Evolutionary conservation across 2,888 invertebrate species (phyloP), one percentile per base, ranked within the genome.

Genomic region (Auanema freiburgensis): DNA sequence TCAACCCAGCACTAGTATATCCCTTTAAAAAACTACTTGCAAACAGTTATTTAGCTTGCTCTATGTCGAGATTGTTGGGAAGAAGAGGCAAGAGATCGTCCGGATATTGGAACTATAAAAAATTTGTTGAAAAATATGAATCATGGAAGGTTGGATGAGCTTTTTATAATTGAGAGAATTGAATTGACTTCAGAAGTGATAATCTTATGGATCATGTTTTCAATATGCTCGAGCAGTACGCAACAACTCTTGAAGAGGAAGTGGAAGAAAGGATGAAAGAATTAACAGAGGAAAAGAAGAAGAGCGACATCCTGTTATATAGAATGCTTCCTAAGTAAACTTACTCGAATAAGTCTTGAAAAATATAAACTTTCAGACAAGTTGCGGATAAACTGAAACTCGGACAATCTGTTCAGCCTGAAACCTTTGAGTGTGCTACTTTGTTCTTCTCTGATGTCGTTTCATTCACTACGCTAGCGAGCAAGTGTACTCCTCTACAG

Each of bases 201-300:
- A 81, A 80, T 63, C 68, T 81, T 23, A 81, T 81, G 80, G 81
- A 81, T 63, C 79, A 81, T 60, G 80, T 81, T 18, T 81, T 81
- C 69, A 67, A 68, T 18, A 75, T 80, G 55, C 64, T 81, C 42
- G 81, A 81, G 56, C 67, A 75, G 46, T 71, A 78, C 46, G 78
- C 78, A 10, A 68, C 65, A 10, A 71, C 66, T 43, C 59, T 78
- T 24, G 78, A 78, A 55, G 69, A 72, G 21, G 78, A 78, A 57
- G 78, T 78, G 2, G 73, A 74, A 52, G 75, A 76, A 33, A 60
- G 79, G 50, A 79, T 74, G 66, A 77, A 79, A 42, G 77, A 79
- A 57, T 60, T 79, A 60, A 73, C 72, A 2, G 78, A 77, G 46
- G 79, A 79, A 62, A 79, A 79, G 66, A 76, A 76, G 58, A 78